Conservation (phyloP, 2,113 vertebrate genomes). For the Mormyrus iriodes region DNA sequence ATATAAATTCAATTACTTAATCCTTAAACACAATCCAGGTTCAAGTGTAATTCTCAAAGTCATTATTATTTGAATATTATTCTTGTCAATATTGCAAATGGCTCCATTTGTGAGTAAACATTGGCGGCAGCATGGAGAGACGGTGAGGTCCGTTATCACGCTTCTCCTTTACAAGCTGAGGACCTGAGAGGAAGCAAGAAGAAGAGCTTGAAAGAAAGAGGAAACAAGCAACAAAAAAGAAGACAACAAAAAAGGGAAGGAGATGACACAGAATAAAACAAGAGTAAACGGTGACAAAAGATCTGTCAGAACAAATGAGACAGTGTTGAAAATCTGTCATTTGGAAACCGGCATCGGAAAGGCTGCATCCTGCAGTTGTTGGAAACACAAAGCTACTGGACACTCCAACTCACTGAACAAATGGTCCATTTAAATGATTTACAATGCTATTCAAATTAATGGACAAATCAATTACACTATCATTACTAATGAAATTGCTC, state of each 20-base stretch:
- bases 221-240: conserved; percentile 52
- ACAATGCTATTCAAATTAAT: conserved; percentile 11
- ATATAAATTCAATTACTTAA: background rate
- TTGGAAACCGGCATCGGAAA: background rate
- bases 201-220: conserved; percentile 43
- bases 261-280: conserved; percentile 31
- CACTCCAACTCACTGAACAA: background rate
- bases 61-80: background rate
- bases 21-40: background rate
- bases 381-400: background rate
- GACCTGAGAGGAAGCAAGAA: conserved; percentile 32
- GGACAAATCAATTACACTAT: conserved; percentile 12
- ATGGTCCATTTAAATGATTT: background rate
- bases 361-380: background rate
- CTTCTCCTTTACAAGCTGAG: conserved; percentile 38
- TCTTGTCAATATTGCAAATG: background rate
- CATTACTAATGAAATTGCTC: conserved; percentile 7
- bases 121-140: background rate
- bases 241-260: conserved; percentile 49
- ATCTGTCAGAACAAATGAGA: conserved; percentile 19
- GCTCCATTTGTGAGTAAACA: background rate
- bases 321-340: background rate
- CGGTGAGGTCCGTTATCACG: conserved; percentile 2
- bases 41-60: background rate
- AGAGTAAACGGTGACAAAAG: conserved; percentile 14